Conservation (phyloP, 2,888 invertebrate genomes). For the Ligdia adustata region DNA sequence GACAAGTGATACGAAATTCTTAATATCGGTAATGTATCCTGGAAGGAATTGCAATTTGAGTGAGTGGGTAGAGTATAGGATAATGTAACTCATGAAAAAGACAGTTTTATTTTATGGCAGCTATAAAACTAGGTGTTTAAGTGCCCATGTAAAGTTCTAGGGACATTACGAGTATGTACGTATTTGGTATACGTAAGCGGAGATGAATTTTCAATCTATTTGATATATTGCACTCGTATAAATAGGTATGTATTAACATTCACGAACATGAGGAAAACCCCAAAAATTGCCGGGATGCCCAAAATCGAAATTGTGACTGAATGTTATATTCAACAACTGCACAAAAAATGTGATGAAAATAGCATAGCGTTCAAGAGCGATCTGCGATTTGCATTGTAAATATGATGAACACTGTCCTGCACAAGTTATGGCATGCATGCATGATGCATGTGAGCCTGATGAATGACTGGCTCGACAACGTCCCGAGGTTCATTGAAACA, state of each 20-base stretch:
- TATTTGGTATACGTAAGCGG: constrained; percentile 18
- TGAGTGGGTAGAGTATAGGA: constrained; percentile 46
- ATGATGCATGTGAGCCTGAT: constrained; percentile 44
- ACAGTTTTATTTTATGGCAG: constrained; percentile 55
- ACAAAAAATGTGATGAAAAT: constrained; percentile 13
- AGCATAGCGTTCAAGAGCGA: constrained; percentile 7
- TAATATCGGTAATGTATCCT: constrained; percentile 33
- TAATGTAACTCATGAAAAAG: constrained; percentile 54
- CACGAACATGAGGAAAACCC: too few species aligned
- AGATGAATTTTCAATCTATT: constrained; percentile 22
- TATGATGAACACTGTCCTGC: constrained; percentile 34
- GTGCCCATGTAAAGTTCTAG: constrained; percentile 30
- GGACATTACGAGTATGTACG: constrained; percentile 12
- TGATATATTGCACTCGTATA: too few species aligned
- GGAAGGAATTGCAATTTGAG: constrained; percentile 46
- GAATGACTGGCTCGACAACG: constrained; percentile 52
- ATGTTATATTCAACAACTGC: too few species aligned
- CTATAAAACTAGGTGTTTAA: constrained; percentile 53
- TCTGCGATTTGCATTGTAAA: constrained; percentile 30
- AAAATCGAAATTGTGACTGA: too few species aligned
- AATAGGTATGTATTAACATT: too few species aligned
- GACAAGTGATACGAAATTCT: constrained; percentile 23
- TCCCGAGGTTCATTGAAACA: constrained; percentile 56
- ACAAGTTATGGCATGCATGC: constrained; percentile 49
- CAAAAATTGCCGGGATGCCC: too few species aligned